Evolutionary conservation across 2,113 vertebrate genomes (phyloP), one percentile per base, ranked within the genome.

Genomic region (Tor tambroides): DNA sequence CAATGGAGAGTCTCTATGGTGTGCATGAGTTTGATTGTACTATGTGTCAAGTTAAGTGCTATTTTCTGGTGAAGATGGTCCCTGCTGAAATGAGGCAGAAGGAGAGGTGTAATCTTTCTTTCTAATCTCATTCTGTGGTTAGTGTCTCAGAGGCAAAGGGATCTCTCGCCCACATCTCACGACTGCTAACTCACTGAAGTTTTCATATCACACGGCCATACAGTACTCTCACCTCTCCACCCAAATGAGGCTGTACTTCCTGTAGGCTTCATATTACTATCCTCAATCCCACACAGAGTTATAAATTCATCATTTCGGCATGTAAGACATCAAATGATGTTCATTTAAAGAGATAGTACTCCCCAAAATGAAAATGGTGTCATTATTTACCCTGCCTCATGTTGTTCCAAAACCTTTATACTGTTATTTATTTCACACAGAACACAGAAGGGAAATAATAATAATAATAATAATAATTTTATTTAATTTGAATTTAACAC

Each of bases 121-220:
- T 87, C 51, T 87, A 35, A 81, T 79, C 74, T 81, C 14, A 65
- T 87, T 84, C 71, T 82, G 46, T 63, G 69, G n/a, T 75, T 83
- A 6, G 21, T 43, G 79, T 61, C 87, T 84, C 28, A 69, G 51
- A 69, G 67, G 63, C 54, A 26, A 78, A 84, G 61, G 30, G 30
- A 46, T 65, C 41, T 76, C 82, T 85, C 32, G 41, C 82, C 80
- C 21, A 26, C 82, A 51, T 78, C 80, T 87, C 69, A 32, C 19
- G 2, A 38, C 78, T 28, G 63, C 65, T 41, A 21, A 56, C 71
- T 32, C 49, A 71, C 28, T 76, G 41, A 75, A 49, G 86, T 51
- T 35, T 38, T 84, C 71, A 87, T 51, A 63, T 59, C 14, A 3
- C 38, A 74, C 28, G 41, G 35, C 81, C 17, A 28, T 38, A n/a